Base-by-base conservation (phyloP, 2,113 vertebrate species). In the Hippocampus mohnikei region DNA sequence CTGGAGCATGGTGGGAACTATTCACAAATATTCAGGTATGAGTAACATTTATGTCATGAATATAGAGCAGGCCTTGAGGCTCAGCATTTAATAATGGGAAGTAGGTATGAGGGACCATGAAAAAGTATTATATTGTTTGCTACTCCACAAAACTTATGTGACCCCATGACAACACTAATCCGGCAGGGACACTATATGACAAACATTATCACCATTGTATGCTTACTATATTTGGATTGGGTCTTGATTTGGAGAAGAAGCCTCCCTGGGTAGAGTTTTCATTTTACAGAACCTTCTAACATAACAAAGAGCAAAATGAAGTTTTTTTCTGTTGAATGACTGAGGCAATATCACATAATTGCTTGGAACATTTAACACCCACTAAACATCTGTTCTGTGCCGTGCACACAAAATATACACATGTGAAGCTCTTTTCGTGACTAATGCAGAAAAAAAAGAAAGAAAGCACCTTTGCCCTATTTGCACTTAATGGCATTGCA, bases 21-120 rank as follows among this genome's bases (percentile, higher is more conserved):
- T 86, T 82, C 80, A 83, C 87, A 88, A 86, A 86, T 85, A 88
- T 85, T 85, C 62, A 81, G 83, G 77, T 79, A 84, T 82, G 84
- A 85, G 69, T 82, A 73, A 74, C 74, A 9, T 84, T 90, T 88
- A 86, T 84, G 88, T 84, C 72, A 88, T 86, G 84, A 91, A 91
- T 88, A 89, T 80, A 88, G 84, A 88, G 76, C 80, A 84, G 87
- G 73, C 84, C 87, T 89, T 80, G 78, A 86, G 82, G 87, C 81
- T 66, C 73, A 71, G 53, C 21, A 69, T 81, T 87, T 87, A 79
- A 90, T 84, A 81, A 76, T 64, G n/a, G 60, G 20, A 73, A 64
- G 67, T 55, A 53, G 75, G 48, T 69, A 71, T 73, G 71, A 66
- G 66, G 75, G 84, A 77, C 83, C 82, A 86, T 81, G 84, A 71